Evolutionary conservation across 2,888 invertebrate genomes (phyloP).

Genomic region (Pristionchus mayeri): DNA sequence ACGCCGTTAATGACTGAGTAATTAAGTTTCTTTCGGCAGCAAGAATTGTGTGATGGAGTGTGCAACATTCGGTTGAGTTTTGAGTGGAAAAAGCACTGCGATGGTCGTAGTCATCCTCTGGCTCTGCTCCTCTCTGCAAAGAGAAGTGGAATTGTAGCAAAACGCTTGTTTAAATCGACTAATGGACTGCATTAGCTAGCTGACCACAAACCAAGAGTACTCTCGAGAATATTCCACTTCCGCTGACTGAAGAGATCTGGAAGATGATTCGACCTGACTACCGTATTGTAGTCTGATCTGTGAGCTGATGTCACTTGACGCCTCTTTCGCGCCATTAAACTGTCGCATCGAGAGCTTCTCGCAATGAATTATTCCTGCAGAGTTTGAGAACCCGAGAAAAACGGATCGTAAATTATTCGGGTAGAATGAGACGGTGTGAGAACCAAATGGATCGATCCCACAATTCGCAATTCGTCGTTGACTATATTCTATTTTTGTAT

Average conservation of each 20-base stretch:
- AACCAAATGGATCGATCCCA: no score
- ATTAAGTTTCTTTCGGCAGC: background rate
- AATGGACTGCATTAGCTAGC: background rate
- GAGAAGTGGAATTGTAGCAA: background rate
- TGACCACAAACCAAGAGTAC: background rate
- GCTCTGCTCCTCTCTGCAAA: no score
- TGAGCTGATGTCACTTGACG: no score
- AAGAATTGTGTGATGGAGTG: background rate
- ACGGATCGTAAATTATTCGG: conserved; percentile 29
- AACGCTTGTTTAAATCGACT: background rate
- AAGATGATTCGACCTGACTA: no score
- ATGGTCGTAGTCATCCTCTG: background rate
- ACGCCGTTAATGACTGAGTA: background rate
- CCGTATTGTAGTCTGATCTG: no score
- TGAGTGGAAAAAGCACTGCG: background rate
- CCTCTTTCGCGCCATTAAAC: background rate
- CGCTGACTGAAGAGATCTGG: no score
- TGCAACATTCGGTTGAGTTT: background rate
- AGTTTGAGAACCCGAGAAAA: background rate
- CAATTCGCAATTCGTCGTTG: no score
- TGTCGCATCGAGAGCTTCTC: background rate
- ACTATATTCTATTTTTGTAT: no score
- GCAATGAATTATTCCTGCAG: background rate
- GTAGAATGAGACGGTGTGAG: background rate
- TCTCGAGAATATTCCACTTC: background rate